A percentile compares a stretch with the other conserved stretches of the same genome.
Evolutionary conservation across 2,888 invertebrate species (phyloP).

Genomic region (Pasiphila rectangulata): DNA sequence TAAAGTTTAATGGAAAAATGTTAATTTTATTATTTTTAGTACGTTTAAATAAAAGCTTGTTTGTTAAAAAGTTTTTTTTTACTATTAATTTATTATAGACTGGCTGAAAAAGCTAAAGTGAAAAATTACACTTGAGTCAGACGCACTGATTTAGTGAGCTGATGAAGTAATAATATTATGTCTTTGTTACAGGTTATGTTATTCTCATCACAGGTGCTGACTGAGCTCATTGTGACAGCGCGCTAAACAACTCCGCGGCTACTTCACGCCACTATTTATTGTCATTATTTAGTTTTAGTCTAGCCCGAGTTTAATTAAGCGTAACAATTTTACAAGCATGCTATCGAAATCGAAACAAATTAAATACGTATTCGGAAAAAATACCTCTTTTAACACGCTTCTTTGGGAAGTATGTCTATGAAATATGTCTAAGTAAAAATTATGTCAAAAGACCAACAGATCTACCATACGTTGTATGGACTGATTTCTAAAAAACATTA

Average conservation of each 20-base stretch:
- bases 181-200: conserved; percentile 42
- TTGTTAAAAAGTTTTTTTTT: no score
- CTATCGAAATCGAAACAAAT: conserved; percentile 35
- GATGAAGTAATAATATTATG: not conserved
- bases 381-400: not conserved
- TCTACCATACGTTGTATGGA: not conserved
- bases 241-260: conserved; percentile 38
- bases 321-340: conserved; percentile 47
- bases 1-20: no score
- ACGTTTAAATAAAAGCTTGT: no score
- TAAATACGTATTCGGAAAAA: not conserved
- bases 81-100: no score
- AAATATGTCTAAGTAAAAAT: no score
- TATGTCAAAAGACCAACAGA: no score
- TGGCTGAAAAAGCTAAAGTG: no score
- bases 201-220: conserved; percentile 55
- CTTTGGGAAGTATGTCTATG: not conserved
- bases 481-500: conserved; percentile 11
- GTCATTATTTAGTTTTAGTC: conserved; percentile 59
- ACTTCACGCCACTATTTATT: conserved; percentile 58
- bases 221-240: conserved; percentile 45
- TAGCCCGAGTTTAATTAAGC: conserved; percentile 51
- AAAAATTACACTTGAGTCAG: no score
- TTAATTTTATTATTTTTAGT: no score
- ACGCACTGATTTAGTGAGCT: no score